These are phyloP conservation scores for Tragelaphus scriptus DNA, from an alignment of 2,113 vertebrate genomes.

Conservation along the genomic window DNA sequence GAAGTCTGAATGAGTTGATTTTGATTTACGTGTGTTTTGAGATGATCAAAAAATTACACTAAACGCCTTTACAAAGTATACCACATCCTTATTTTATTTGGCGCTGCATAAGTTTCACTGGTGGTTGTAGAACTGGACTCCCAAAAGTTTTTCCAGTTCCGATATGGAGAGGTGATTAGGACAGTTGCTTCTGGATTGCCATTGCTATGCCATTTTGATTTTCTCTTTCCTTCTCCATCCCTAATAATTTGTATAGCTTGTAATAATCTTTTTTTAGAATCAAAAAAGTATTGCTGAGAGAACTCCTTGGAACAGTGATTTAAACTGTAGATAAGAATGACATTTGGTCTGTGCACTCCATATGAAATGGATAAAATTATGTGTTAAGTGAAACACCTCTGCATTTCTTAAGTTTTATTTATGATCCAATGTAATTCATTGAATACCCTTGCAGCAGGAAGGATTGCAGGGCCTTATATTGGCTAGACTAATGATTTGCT, in stretches of 20 bases:
- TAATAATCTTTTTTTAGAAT: background rate
- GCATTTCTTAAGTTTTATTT: conserved; percentile 10
- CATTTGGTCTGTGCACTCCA: background rate
- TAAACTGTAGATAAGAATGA: background rate
- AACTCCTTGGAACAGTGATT: background rate
- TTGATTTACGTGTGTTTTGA: background rate
- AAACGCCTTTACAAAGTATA: background rate
- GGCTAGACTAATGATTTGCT: conserved; percentile 17
- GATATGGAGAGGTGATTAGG: background rate
- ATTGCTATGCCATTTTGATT: background rate
- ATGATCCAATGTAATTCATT: background rate
- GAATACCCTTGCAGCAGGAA: background rate
- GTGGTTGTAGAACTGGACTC: background rate
- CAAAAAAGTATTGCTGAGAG: background rate
- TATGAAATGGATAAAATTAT: background rate
- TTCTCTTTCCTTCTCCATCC: background rate
- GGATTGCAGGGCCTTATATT: background rate
- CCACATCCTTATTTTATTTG: background rate
- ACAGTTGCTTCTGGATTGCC: background rate
- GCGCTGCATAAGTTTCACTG: background rate
- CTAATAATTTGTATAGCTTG: background rate
- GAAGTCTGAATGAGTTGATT: background rate
- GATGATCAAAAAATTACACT: background rate
- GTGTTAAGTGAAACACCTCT: background rate
- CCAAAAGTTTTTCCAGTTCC: background rate